Base-by-base conservation (phyloP, 2,888 invertebrate genomes). In the Cerastoderma edule region DNA sequence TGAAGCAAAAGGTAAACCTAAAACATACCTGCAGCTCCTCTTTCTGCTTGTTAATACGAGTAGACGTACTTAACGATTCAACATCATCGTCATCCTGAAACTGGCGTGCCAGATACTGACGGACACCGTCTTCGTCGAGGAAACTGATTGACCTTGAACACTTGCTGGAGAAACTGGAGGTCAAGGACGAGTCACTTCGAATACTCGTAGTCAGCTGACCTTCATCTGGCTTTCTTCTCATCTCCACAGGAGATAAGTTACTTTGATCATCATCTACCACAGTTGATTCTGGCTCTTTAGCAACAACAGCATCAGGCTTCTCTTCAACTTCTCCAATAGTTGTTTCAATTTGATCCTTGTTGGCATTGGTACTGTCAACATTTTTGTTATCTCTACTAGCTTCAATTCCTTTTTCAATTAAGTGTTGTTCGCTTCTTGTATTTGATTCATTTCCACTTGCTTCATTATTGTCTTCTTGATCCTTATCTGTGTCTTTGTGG, bases 41-140 rank as follows among this genome's bases (percentile, higher is more conserved):
- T 24, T 35, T 35, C 39, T 60, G 60, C 39, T 60, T 60, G 39
- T 60, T 60, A 5, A 60, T 30, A 6, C 60, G n/a, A 10, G 39
- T 4, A 1, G 60, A 60, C 10, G 60, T 22, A 35, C 24, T 35
- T 33, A 46, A 19, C 24, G 56, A 63, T 54, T 67, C 66, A 4
- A 53, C n/a, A 33, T 64, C 67, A 50, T 73, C 79, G 10, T 86
- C 86, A 56, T 88, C 87, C 33, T 86, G 81, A 74, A 88, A 85
- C 76, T 96, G 96, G 85, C 95, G 94, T 24, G 95, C 95, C 66
- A 96, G 92, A 92, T 96, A 96, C 87, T 96, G 96, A 86, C 95
- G 94, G 3, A 96, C 96, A 57, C 96, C 95, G 93, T 95, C 95
- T 33, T 96, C 95, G 90, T 96, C 96, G n/a, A 96, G 95, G 90